Evolutionary conservation across 2,888 invertebrate genomes (phyloP).

Genomic region (Caprella mutica): DNA sequence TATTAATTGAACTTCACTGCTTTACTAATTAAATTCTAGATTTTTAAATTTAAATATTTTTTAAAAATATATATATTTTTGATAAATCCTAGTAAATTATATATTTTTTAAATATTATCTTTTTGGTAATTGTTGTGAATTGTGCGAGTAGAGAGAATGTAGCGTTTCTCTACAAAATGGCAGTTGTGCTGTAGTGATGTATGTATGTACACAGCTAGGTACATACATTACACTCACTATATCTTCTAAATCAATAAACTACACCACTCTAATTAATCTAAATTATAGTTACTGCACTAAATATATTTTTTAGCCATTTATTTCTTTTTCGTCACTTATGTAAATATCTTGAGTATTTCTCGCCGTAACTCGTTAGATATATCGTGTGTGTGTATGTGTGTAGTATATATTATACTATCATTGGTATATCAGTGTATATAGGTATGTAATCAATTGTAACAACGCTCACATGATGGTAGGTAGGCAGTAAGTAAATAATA

Average conservation of each 20-base stretch:
- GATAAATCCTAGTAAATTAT: too few relatives aligned
- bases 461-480: background rate
- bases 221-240: too few relatives aligned
- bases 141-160: background rate
- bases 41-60: background rate
- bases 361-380: too few relatives aligned
- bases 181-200: background rate
- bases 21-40: background rate
- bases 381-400: conserved; percentile 4
- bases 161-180: background rate
- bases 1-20: background rate
- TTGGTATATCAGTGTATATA: background rate
- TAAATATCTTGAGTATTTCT: too few relatives aligned
- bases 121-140: background rate
- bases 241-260: too few relatives aligned
- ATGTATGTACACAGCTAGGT: conserved; percentile 10
- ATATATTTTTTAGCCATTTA: too few relatives aligned
- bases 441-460: background rate
- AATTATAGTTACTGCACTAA: too few relatives aligned
- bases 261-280: too few relatives aligned
- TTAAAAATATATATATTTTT: background rate
- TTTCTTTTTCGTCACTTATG: too few relatives aligned
- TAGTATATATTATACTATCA: background rate
- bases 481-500: background rate
- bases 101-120: background rate